Evolutionary conservation across 2,797 vertebrate genomes (phyloP), one percentile per base, ranked within the genome.

Genomic region (Acipenser ruthenus): DNA sequence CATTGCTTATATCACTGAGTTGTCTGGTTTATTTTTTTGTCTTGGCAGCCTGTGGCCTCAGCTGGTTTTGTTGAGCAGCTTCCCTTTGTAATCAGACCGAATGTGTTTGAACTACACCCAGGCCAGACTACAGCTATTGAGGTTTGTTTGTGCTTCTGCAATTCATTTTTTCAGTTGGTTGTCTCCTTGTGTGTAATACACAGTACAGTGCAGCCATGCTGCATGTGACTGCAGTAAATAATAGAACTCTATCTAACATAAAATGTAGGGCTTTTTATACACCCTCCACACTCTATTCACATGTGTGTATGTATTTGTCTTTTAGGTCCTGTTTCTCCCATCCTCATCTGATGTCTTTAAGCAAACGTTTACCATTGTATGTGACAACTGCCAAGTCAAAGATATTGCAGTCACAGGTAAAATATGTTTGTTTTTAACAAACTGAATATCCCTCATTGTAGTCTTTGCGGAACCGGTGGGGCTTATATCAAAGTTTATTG

Each of bases 261-360:
- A 18, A 18, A 18, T 18, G 18, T 23, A 68, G 52, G 37, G 49
- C 51, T 64, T 11, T 12, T 13, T 11, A 10, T 55, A 15, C n/a
- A 50, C 15, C 49, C 8, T 50, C 47, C 12, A 49, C 7, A 52
- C 18, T 60, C n/a, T 50, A 23, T 15, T 70, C 8, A 51, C 55
- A 47, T 4, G 8, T 65, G 4, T 63, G 64, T 8, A 8, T 65
- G 15, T 65, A n/a, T 65, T 13, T 71, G 10, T 73, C 61, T 79
- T 78, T n/a, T 75, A 99, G 97, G 87, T 95, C 15, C 67, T 86
- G 67, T 99, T 99, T 84, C 91, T 92, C 64, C 97, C 97, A 11
- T 83, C 62, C 7, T 65, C 68, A 15, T 72, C 86, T 7, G 91
- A 85, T 65, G 82, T 61, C 62, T 85, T 74, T 7, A 68, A 83